Evolutionary conservation across 2,888 invertebrate genomes (phyloP), one percentile per base, ranked within the genome.

Genomic region (Nineta flava): DNA sequence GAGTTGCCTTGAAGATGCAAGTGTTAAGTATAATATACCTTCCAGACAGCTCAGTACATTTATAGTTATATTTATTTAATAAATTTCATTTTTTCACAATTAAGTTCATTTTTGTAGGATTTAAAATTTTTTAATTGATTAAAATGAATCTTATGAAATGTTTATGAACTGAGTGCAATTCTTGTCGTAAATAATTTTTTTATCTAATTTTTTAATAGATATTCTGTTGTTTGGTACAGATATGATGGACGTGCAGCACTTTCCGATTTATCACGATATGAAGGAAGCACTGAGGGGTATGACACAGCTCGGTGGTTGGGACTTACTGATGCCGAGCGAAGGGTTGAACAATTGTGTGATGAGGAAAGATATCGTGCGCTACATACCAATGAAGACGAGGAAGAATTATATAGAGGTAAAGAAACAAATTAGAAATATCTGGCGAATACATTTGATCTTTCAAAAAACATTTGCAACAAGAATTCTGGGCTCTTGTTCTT

Each of bases 201-300:
- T 38, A 38, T 15, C 7, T 26, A 5, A 26, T 26, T 26, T 26
- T 2, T 26, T 38, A 15, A 38, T 38, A 38, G n/a, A 13, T n/a
- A 15, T 38, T 5, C 9, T 38, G 38, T 38, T 38, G 15, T 38
- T 38, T 38, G 6, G 38, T 38, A 35, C 44, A 95, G 95, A 74
- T 96, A 95, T 71, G 96, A 96, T 73, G 91, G 90, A 54, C 77
- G 96, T 57, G 95, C 93, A 51, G 86, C 93, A 50, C 75, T 96
- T 58, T 85, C 83, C 60, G 95, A 96, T 69, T 73, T 95, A 61
- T 70, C 76, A 48, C 72, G 76, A 31, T 82, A 82, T 64, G 94
- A 94, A 68, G 83, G 86, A 32, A 82, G 83, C 48, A 73, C 81
- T 6, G 86, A 86, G 58, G 85, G 85, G 57, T 78, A 73, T 57